Evolutionary conservation across 2,888 invertebrate species (phyloP).

Genomic region (Oxytorus armatus): DNA sequence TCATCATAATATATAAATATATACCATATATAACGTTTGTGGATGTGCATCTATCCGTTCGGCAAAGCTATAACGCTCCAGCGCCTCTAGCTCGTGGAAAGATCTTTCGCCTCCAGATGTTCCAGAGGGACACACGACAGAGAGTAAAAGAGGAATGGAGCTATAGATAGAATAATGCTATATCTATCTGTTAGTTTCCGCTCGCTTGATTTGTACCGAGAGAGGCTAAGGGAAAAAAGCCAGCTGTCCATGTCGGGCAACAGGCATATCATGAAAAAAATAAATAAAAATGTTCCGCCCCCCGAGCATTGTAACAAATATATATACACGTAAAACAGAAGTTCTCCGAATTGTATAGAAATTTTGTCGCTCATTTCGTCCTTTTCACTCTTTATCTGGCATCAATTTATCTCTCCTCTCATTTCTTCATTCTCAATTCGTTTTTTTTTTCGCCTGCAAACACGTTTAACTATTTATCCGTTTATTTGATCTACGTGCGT

Average conservation of each 20-base stretch:
- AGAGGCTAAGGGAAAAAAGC: constrained; percentile 33
- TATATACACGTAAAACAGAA: background rate
- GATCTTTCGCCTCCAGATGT: constrained; percentile 54
- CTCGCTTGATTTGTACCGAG: constrained; percentile 4
- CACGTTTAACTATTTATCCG: background rate
- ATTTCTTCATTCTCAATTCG: constrained; percentile 6
- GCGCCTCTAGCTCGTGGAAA: constrained; percentile 25
- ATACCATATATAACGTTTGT: background rate
- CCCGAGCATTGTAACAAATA: background rate
- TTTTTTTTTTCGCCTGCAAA: constrained; percentile 1
- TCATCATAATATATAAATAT: background rate
- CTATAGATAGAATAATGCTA: background rate
- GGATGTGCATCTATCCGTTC: constrained; percentile 31
- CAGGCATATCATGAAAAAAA: constrained; percentile 4
- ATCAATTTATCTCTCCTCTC: background rate
- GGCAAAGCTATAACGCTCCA: constrained; percentile 17
- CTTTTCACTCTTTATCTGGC: background rate
- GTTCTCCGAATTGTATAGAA: background rate
- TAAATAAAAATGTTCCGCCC: background rate
- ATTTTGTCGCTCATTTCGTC: background rate
- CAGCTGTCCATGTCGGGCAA: constrained; percentile 35
- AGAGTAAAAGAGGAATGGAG: constrained; percentile 1
- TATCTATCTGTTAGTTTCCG: constrained; percentile 28
- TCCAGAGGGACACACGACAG: constrained; percentile 10
- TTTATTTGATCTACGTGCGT: background rate